Conservation (phyloP, 2,797 vertebrate genomes). For the Crenichthys baileyi region DNA sequence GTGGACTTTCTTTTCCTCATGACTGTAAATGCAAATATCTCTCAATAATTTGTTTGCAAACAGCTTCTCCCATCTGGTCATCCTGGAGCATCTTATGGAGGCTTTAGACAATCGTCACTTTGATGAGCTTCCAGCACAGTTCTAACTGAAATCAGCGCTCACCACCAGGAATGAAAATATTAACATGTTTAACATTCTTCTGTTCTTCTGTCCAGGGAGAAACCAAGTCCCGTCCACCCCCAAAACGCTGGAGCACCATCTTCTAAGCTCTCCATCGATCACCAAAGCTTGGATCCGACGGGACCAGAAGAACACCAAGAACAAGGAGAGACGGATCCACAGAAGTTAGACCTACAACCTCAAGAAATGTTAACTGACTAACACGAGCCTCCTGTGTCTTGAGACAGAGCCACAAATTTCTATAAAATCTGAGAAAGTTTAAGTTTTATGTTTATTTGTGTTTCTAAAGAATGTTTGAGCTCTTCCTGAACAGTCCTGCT, state of each 20-base stretch:
- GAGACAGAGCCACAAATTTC: constrained; percentile 43
- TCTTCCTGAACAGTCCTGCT: neutral
- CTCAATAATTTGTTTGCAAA: neutral
- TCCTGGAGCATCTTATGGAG: neutral
- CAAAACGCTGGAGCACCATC: constrained; percentile 88
- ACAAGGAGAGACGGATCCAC: constrained; percentile 52
- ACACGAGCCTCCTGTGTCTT: constrained; percentile 56
- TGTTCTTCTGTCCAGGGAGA: constrained; percentile 69
- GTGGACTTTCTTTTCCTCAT: neutral
- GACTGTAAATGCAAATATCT: constrained; percentile 18
- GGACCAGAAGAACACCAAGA: constrained; percentile 37
- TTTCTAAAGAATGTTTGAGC: constrained; percentile 1
- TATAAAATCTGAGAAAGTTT: neutral
- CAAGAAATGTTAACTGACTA: constrained; percentile 78
- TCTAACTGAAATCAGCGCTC: neutral
- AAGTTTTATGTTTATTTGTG: neutral
- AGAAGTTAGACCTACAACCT: constrained; percentile 69
- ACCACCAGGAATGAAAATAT: neutral
- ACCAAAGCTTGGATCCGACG: constrained; percentile 47
- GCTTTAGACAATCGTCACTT: constrained; percentile 53
- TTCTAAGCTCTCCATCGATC: constrained; percentile 75
- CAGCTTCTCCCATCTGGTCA: neutral
- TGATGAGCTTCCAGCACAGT: neutral
- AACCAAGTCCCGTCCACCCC: constrained; percentile 81
- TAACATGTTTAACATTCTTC: neutral